Conservation (phyloP, 2,888 invertebrate species). For the Chesias legatella region DNA sequence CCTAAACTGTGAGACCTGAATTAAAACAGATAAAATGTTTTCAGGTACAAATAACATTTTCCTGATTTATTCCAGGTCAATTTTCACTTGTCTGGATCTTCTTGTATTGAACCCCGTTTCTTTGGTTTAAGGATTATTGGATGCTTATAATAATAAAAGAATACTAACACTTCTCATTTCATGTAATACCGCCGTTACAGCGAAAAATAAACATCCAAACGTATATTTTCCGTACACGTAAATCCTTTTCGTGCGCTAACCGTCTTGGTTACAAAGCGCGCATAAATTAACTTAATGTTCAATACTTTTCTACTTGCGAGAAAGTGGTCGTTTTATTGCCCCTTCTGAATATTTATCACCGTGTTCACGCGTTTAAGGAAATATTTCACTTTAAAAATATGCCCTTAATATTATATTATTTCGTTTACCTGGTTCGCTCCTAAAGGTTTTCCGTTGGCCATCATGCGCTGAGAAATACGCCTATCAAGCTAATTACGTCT, state of each 20-base stretch:
- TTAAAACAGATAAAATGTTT: too few relatives aligned
- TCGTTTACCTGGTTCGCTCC: constrained; percentile 21
- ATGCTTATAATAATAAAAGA: too few relatives aligned
- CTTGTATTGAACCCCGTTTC: too few relatives aligned
- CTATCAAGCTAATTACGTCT: too few relatives aligned
- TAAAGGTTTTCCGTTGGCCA: constrained; percentile 1
- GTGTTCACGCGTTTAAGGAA: constrained; percentile 55
- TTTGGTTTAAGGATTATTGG: too few relatives aligned
- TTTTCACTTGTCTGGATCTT: too few relatives aligned
- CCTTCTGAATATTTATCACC: constrained; percentile 67
- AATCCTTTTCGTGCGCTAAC: constrained; percentile 59
- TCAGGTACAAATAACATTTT: too few relatives aligned
- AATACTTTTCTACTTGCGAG: constrained; percentile 75
- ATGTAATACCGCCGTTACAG: constrained; percentile 6
- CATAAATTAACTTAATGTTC: constrained; percentile 78
- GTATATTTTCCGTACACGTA: constrained; percentile 40
- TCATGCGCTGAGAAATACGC: too few relatives aligned
- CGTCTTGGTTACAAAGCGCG: constrained; percentile 68
- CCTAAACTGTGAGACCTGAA: too few relatives aligned
- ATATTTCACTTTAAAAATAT: constrained; percentile 42
- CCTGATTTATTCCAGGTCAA: too few relatives aligned
- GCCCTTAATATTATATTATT: constrained; percentile 40
- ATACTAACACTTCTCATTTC: too few relatives aligned
- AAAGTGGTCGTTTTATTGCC: constrained; percentile 73
- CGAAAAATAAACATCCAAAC: constrained; percentile 13